These are phyloP conservation scores for Arbacia lixula DNA, from an alignment of 53 echinoderm and acorn worm species.

Conservation along the genomic window DNA sequence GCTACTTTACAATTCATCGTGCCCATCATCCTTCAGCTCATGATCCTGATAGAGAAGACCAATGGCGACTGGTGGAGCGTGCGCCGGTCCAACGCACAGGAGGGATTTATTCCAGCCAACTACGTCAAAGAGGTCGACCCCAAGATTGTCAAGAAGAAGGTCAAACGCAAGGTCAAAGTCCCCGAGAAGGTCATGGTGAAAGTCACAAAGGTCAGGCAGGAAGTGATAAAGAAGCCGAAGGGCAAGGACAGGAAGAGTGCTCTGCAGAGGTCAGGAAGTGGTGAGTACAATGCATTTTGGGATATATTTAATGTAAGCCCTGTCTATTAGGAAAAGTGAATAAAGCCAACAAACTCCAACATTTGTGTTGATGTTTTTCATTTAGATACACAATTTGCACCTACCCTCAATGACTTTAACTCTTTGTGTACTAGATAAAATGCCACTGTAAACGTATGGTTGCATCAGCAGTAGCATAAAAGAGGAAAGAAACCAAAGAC, in stretches of 20 bases:
- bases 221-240: conserved; percentile 58
- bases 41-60: conserved; percentile 87
- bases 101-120: conserved; percentile 90
- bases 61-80: conserved; percentile 96
- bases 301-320: too few relatives aligned
- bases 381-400: too few relatives aligned
- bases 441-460: too few relatives aligned
- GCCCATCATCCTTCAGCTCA: conserved; percentile 50
- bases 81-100: conserved; percentile 67
- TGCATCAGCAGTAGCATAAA: too few relatives aligned
- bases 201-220: conserved; percentile 73
- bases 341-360: too few relatives aligned
- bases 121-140: conserved; percentile 89
- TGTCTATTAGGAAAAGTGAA: too few relatives aligned
- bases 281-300: too few relatives aligned
- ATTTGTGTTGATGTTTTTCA: neutral
- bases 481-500: too few relatives aligned
- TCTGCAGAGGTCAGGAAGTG: conserved; percentile 67
- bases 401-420: too few relatives aligned
- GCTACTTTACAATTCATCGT: too few relatives aligned
- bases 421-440: too few relatives aligned
- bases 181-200: conserved; percentile 77
- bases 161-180: conserved; percentile 83
- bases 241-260: conserved; percentile 47
- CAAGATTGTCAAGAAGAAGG: conserved; percentile 88